Percentiles rank a stretch among this genome's conserved stretches.
phyloP scores from a whole-genome alignment of 2,113 vertebrate genomes.

The Hemicordylus capensis region DNA sequence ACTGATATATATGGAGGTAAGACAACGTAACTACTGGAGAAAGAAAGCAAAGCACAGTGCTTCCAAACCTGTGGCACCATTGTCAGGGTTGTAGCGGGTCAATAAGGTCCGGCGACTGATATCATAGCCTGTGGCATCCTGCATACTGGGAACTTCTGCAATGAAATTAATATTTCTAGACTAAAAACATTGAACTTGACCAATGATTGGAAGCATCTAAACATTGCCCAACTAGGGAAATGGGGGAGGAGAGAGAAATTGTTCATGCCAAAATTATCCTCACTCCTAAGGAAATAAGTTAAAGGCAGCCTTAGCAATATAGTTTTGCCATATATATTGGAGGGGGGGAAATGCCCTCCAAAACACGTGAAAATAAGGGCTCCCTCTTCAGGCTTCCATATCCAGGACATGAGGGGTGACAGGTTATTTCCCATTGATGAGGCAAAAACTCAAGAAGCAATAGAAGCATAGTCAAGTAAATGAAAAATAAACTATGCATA shows the following conservation, averaged over 20 bases:
- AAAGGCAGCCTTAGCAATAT: not conserved
- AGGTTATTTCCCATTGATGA: not conserved
- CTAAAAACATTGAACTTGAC: not conserved
- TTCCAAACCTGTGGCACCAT: conserved; percentile 67
- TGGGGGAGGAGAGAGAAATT: not conserved
- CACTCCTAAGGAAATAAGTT: not conserved
- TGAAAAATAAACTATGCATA: too few relatives aligned
- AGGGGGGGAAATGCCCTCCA: too few relatives aligned
- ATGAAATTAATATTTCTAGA: conserved; percentile 8
- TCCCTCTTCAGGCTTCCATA: not conserved
- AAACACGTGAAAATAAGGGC: not conserved
- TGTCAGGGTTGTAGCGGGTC: conserved; percentile 69
- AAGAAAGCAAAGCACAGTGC: not conserved
- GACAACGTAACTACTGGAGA: not conserved
- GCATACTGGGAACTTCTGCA: conserved; percentile 87
- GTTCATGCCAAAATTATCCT: not conserved
- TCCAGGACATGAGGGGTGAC: not conserved
- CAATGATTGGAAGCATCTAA: not conserved
- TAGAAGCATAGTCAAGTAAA: not conserved
- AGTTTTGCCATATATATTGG: not conserved
- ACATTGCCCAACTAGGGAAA: not conserved
- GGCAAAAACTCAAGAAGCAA: not conserved
- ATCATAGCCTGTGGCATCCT: conserved; percentile 82
- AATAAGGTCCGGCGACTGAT: conserved; percentile 66
- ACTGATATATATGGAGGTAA: too few relatives aligned